A percentile compares a stretch with the other conserved stretches of the same genome.
Conservation (phyloP, 2,797 vertebrate species). For the Etheostoma nigrum region DNA sequence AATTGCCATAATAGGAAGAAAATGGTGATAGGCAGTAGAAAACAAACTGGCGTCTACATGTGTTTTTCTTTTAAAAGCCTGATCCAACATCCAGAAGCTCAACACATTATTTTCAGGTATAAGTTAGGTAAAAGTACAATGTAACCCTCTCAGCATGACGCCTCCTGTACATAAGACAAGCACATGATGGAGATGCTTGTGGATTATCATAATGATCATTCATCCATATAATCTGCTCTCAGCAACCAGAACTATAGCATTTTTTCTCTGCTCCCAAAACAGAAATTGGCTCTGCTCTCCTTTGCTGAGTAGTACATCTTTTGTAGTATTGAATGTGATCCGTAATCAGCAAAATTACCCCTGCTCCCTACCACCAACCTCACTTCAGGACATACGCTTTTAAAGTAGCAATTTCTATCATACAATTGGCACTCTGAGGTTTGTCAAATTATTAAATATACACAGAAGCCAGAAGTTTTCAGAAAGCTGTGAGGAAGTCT, state of each 20-base stretch:
- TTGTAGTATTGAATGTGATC: conserved; percentile 51
- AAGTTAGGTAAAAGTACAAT: neutral
- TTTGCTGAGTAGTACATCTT: conserved; percentile 41
- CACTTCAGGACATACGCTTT: conserved; percentile 27
- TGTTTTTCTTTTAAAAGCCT: neutral
- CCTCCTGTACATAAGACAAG: conserved; percentile 21
- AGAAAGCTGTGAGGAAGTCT: conserved; percentile 40
- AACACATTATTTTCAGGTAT: neutral
- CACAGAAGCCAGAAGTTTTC: conserved; percentile 21
- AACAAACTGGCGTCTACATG: no score
- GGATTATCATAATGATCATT: conserved; percentile 34
- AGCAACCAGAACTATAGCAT: conserved; percentile 10
- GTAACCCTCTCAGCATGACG: conserved; percentile 16
- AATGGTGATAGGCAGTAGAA: neutral
- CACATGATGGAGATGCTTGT: conserved; percentile 23
- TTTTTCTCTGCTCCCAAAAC: conserved; percentile 16
- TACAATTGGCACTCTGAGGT: conserved; percentile 39
- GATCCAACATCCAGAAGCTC: neutral
- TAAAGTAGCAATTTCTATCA: conserved; percentile 41
- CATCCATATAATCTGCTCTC: conserved; percentile 45
- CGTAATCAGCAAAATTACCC: conserved; percentile 52
- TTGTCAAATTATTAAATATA: conserved; percentile 41
- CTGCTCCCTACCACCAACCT: conserved; percentile 18
- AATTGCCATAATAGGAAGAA: neutral
- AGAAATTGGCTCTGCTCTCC: conserved; percentile 19